Evolutionary conservation across 1,140 invertebrate species (phyloP), one percentile per base, ranked within the genome.

Genomic region (Adoxophyes honmai): DNA sequence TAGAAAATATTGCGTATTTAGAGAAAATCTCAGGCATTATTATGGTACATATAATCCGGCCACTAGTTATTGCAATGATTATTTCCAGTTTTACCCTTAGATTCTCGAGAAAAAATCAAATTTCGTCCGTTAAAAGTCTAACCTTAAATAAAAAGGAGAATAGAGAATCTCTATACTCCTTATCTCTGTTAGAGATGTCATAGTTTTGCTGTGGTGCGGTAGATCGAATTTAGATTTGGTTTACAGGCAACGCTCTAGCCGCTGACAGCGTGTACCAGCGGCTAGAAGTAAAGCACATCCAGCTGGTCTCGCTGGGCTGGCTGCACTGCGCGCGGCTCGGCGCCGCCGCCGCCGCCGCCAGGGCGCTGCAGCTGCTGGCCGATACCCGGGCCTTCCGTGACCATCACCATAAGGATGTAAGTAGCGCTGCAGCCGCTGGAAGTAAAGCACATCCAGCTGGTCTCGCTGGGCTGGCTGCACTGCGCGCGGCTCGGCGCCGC

Each of bases 231-330:
- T n/a, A n/a, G n/a, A n/a, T 21, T 11, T 65, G 54, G 18, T 58
- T 60, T 59, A 0, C 61, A 89, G 95, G 95, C 65, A 94, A 92
- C 68, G 91, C 92, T 62, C 74, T 90, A n/a, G 92, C 92, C 3
- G 95, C 94, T 38, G 92, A 94, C 62, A 85, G 89, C 37, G 86
- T 93, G 60, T 96, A 94, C 73, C 87, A 90, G 59, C 89, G 89
- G 48, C 87, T 99, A 76, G 97, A 99, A 73, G 92, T 97, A 51
- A 99, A 99, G 90, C 96, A 98, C 86, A 94, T 99, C 61, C 98
- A 99, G 80, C 90, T 98, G 77, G 97, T 98, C 89, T 97, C 97
- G 0, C 88, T 99, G 70, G 95, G 97, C 51, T 95, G 97, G 89
- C 88, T 97, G 53, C 93, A 97, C 80, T 93, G 92, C 54, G 93